A percentile compares a stretch with the other conserved stretches of the same genome.
Evolutionary conservation across 2,113 vertebrate species (phyloP).

Genomic region (Myotis lucifugus): DNA sequence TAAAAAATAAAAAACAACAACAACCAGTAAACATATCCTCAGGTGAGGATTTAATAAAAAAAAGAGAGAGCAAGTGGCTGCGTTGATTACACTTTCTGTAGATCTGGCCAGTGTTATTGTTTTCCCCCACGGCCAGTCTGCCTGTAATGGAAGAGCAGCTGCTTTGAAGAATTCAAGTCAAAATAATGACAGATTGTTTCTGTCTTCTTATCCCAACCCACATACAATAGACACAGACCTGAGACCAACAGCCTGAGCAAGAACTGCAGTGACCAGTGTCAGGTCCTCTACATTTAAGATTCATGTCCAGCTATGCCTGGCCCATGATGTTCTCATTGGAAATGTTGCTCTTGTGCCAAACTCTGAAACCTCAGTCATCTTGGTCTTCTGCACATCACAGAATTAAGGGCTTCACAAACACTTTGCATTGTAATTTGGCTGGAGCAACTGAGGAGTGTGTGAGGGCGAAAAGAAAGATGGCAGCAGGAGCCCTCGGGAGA

Average conservation of each 20-base stretch:
- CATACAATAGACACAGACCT: background rate
- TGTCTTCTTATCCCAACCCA: background rate
- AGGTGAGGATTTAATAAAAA: background rate
- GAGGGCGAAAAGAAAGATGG: too few species aligned
- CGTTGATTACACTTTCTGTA: rapidly evolving
- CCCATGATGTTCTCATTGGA: too few species aligned
- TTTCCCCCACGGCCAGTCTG: rapidly evolving
- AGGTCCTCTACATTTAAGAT: background rate
- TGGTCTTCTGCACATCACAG: background rate
- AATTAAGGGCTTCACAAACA: too few species aligned
- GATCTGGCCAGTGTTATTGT: rapidly evolving
- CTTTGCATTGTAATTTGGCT: background rate
- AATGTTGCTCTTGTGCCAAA: background rate
- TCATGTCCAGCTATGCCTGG: rapidly evolving
- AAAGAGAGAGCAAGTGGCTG: background rate
- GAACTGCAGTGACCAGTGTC: background rate
- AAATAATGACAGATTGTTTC: background rate
- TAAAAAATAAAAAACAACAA: background rate
- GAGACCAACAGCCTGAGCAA: background rate
- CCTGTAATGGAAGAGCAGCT: background rate
- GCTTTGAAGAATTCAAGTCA: background rate
- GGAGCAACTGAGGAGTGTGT: background rate
- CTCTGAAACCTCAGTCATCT: background rate
- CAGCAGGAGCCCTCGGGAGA: rapidly evolving
- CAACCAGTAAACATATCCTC: too few species aligned